Base-by-base conservation (phyloP, 1,140 invertebrate genomes). In the Saccostrea glomerata region DNA sequence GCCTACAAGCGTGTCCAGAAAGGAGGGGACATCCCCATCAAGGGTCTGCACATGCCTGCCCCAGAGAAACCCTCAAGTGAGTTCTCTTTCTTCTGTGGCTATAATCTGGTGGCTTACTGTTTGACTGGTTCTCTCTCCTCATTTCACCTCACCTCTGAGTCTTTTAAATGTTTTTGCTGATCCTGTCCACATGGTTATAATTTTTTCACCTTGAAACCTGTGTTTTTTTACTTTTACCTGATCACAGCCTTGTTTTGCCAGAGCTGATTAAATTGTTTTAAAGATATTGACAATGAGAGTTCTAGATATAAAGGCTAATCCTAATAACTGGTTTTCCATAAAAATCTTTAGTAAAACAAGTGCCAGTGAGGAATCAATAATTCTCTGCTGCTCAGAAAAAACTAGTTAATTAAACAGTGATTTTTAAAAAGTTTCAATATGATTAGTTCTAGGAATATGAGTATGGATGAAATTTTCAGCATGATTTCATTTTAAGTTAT, bases 1-100 rank as follows among this genome's bases (percentile, higher is more conserved):
- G 97, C 97, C 15, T 99, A 99, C 94, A 97, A 97, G 94, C 97
- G 96, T 30, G 96, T 98, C 85, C 98, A 98, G 94, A 97, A 97
- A 89, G 98, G 98, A 7, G 98, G 98, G 2, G 98, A 99, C n/a
- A 94, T 94, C 86, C 94, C 94, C 20, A 90, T 92, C 84, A 88
- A 89, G 40, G 94, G 94, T 11, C 91, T 95, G 77, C 92, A 94
- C 86, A 94, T 98, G 94, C 96, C 97, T 63, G 97, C 97, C 20
- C 98, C 98, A 6, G 97, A 98, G 94, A 94, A 94, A 91, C 87
- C 90, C 23, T 86, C 87, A 89, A 92, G 93, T 94, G 89, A 92
- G 93, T 92, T 30, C 30, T 25, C 70, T 82, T 40, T n/a, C 25
- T 17, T 77, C 20, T 23, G 2, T 13, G 36, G 0, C 56, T 63